A percentile compares a stretch with the other conserved stretches of the same genome.
phyloP scores from a whole-genome alignment of 2,797 vertebrate genomes.

The Tadarida brasiliensis region DNA sequence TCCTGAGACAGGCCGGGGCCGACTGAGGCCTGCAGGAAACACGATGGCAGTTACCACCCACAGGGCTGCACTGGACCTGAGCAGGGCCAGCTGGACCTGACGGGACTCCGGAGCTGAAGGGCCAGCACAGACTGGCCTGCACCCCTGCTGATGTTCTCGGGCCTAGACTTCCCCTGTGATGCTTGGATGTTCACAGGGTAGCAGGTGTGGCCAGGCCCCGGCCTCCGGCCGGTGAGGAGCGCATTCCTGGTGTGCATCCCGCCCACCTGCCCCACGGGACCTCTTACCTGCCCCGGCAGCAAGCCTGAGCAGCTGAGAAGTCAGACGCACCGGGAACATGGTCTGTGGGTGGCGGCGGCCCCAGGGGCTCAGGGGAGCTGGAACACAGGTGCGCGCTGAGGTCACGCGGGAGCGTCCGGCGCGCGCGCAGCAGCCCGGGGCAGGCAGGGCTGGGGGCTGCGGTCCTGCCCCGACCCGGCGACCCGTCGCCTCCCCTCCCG shows the following conservation, averaged over 20 bases:
- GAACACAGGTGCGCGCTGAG: slow-evolving; percentile 20
- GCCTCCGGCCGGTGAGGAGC: neutral
- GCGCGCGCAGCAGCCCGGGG: neutral
- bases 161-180: neutral
- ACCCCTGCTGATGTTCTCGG: neutral
- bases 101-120: fast-evolving
- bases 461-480: too few species aligned
- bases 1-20: neutral
- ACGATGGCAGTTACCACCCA: neutral
- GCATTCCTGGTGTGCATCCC: fast-evolving
- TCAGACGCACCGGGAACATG: slow-evolving; percentile 86
- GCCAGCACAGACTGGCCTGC: neutral
- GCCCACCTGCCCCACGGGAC: neutral
- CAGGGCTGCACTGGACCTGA: fast-evolving
- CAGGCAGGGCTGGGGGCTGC: neutral
- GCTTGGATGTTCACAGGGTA: neutral
- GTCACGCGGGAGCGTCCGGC: neutral
- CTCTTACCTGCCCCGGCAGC: slow-evolving; percentile 85
- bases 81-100: neutral
- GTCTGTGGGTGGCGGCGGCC: neutral
- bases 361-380: slow-evolving; percentile 35
- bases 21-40: slow-evolving; percentile 46
- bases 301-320: slow-evolving; percentile 78
- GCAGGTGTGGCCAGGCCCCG: neutral
- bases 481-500: neutral